Evolutionary conservation across 2,797 vertebrate genomes (phyloP), one percentile per base, ranked within the genome.

Genomic region (Kryptopterus vitreolus): DNA sequence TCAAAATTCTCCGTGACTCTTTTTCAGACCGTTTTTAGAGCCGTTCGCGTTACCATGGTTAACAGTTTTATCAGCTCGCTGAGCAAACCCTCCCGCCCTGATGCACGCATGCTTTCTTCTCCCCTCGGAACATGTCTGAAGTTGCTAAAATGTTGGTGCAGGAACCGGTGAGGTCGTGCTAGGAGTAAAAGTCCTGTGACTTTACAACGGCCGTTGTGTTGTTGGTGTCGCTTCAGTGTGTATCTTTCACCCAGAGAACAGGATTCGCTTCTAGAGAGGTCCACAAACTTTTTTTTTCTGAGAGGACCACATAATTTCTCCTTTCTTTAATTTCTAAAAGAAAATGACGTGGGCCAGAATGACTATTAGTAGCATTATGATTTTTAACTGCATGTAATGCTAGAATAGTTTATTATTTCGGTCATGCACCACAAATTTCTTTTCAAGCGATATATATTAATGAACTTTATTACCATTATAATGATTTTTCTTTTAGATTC

Each of bases 41-140:
- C 72, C 69, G 53, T 63, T 66, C 12, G 26, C 76, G 79, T 75
- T 81, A 68, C 79, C 53, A 69, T 81, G 79, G 79, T 69, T 81
- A 68, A 65, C 71, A 35, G 71, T 59, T 55, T 74, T 15, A 57
- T 81, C 53, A 59, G 11, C 53, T 65, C 8, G 18, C 61, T 66
- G 61, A 63, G 70, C 53, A 58, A 43, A 55, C 20, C 79, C 59
- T 59, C 38, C 62, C 70, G 48, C 52, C 59, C 70, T 63, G 52
- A 46, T 22, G 35, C 62, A 75, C 22, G 59, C 72, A 81, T 13
- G 50, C 43, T 68, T 68, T 48, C n/a, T 29, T 20, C 20, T 24
- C 24, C 46, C 29, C 2, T 70, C 46, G 11, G 9, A 29, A 50
- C 15, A 70, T 9, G 35, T 66, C 35, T 24, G 22, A 66, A 66